These are phyloP conservation scores for Sthenelais limicola DNA, from an alignment of 2,888 invertebrate genomes.

Conservation along the genomic window DNA sequence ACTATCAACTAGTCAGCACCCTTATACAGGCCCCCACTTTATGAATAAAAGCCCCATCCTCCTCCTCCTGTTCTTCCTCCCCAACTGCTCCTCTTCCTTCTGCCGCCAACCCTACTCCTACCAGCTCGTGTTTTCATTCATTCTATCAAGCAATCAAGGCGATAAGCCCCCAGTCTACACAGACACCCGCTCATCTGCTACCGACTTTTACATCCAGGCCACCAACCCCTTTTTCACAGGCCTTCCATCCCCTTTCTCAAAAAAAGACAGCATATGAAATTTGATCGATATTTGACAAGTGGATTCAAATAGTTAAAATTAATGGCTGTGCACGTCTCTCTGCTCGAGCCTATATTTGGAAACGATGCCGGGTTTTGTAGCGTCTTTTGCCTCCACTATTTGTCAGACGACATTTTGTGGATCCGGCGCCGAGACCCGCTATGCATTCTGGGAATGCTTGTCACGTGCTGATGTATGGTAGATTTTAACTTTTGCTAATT, in stretches of 20 bases:
- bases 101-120: no score
- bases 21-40: no score
- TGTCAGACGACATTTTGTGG: conserved; percentile 9
- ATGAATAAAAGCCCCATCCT: no score
- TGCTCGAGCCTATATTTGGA: conserved; percentile 29
- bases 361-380: conserved; percentile 11
- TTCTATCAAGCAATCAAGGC: neutral
- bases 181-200: neutral
- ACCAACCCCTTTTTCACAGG: conserved; percentile 12
- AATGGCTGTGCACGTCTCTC: conserved; percentile 14
- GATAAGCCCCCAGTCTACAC: no score
- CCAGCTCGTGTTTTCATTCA: no score
- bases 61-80: no score
- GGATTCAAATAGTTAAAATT: conserved; percentile 39
- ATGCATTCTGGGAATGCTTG: conserved; percentile 11
- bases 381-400: conserved; percentile 17
- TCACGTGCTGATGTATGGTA: conserved; percentile 37
- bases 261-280: conserved; percentile 32
- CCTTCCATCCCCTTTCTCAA: conserved; percentile 28
- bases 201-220: conserved; percentile 37
- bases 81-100: no score
- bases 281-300: conserved; percentile 40
- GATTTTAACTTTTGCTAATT: no score
- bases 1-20: no score
- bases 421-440: neutral